phyloP scores from a whole-genome alignment of 2,797 vertebrate species.

The Pseudotriccus pelzelni region DNA sequence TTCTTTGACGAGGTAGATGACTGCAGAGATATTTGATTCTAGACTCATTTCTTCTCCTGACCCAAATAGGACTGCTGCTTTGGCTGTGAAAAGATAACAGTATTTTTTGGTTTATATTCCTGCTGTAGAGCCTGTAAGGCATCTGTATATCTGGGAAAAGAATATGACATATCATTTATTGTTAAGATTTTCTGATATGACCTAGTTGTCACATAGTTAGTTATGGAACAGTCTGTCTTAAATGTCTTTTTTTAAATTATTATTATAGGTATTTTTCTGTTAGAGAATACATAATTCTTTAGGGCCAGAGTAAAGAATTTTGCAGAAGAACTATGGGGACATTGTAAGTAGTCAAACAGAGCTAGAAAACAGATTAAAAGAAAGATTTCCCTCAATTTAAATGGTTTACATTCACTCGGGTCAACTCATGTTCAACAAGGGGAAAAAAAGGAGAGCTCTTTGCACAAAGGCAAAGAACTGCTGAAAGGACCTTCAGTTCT shows the following conservation, averaged over 20 bases:
- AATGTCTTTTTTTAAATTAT: not conserved
- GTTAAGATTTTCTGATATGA: not conserved
- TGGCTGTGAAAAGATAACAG: not conserved
- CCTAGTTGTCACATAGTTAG: not conserved
- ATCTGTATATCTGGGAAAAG: not conserved
- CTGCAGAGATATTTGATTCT: not conserved
- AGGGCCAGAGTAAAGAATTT: not conserved
- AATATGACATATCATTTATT: not conserved
- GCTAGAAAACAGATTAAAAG: not conserved
- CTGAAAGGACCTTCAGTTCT: not conserved
- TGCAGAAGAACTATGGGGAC: not conserved
- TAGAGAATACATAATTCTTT: not conserved
- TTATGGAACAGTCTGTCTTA: not conserved
- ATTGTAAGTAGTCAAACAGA: not conserved
- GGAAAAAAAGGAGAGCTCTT: not conserved
- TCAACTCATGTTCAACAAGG: not conserved
- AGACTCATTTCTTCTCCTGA: conserved; percentile 2
- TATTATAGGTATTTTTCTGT: not conserved
- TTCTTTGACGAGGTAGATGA: conserved; percentile 15
- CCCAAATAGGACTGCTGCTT: not conserved
- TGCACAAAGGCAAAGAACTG: not conserved
- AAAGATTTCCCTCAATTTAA: not conserved
- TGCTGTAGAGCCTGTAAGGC: not conserved
- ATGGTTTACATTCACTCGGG: not conserved
- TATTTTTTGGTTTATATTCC: not conserved